A percentile compares a stretch with the other conserved stretches of the same genome.
These are phyloP conservation scores for Epinephelus awoara DNA, from an alignment of 2,797 vertebrate species.

Conservation along the genomic window DNA sequence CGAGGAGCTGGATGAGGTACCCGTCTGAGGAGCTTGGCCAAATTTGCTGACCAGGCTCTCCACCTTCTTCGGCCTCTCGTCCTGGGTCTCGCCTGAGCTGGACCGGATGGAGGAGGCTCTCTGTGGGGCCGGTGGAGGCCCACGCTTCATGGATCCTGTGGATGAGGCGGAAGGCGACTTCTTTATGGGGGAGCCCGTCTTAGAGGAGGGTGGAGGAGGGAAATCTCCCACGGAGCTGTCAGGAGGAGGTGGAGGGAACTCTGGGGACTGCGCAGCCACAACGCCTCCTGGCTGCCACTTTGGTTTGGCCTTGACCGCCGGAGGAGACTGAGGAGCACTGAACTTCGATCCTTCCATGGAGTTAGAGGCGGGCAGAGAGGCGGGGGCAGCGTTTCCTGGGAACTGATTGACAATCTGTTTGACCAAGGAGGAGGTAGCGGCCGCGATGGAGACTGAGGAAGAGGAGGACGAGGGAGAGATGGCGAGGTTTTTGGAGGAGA, in stretches of 20 bases:
- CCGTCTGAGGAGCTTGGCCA: constrained; percentile 82
- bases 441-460: constrained; percentile 80
- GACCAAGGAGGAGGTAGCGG: constrained; percentile 89
- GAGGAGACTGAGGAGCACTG: constrained; percentile 89
- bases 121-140: constrained; percentile 94
- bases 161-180: constrained; percentile 89
- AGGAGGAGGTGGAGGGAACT: constrained; percentile 95
- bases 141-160: constrained; percentile 88
- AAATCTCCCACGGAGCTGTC: constrained; percentile 89
- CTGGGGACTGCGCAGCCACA: constrained; percentile 86
- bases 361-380: constrained; percentile 78
- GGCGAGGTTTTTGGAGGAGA: constrained; percentile 88
- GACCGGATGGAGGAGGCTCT: constrained; percentile 94
- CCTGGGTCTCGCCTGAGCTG: constrained; percentile 85
- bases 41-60: constrained; percentile 95
- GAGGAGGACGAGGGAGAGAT: constrained; percentile 83
- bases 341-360: constrained; percentile 80
- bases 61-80: constrained; percentile 90
- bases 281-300: constrained; percentile 91
- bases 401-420: constrained; percentile 96
- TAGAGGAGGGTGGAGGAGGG: constrained; percentile 86
- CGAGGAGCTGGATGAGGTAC: constrained; percentile 77
- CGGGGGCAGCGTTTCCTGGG: constrained; percentile 81
- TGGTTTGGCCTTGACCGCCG: constrained; percentile 95
- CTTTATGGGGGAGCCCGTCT: constrained; percentile 91